phyloP scores from a whole-genome alignment of 2,797 vertebrate species.

The Crax fasciolata region DNA sequence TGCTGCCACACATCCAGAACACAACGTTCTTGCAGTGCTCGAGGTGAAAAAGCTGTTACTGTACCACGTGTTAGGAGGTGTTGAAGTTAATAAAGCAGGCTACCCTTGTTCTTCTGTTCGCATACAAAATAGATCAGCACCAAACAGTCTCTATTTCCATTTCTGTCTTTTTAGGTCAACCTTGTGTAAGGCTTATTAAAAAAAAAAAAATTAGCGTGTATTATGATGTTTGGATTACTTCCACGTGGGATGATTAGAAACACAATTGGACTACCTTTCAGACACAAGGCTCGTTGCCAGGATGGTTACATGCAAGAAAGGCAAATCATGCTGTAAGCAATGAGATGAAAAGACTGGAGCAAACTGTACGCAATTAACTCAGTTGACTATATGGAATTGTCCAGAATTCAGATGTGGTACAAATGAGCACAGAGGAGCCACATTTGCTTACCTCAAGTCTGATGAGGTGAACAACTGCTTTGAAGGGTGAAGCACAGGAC shows the following conservation, averaged over 20 bases:
- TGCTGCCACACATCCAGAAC: not conserved
- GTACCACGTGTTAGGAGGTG: not conserved
- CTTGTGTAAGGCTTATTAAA: not conserved
- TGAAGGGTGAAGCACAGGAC: too few relatives aligned
- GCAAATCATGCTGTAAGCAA: slow-evolving; percentile 19
- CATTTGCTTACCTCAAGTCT: not conserved
- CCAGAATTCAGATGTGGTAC: slow-evolving; percentile 6
- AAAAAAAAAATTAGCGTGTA: not conserved
- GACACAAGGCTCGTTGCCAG: slow-evolving; percentile 18
- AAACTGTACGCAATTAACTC: slow-evolving; percentile 14
- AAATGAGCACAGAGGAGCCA: not conserved
- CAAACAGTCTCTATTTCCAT: not conserved
- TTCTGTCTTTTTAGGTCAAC: slow-evolving; percentile 6
- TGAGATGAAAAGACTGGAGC: slow-evolving; percentile 17
- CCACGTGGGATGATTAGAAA: slow-evolving; percentile 38
- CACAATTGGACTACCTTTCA: slow-evolving; percentile 17
- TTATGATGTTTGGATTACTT: slow-evolving; percentile 24
- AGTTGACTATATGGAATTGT: not conserved
- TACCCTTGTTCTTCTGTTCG: not conserved
- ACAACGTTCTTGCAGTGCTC: not conserved
- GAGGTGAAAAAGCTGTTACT: not conserved
- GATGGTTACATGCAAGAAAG: slow-evolving; percentile 10
- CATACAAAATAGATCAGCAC: not conserved
- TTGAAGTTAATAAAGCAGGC: not conserved
- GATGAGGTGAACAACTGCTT: not conserved